Base-by-base conservation (phyloP, 2,888 invertebrate genomes). In the Lycophotia porphyrea region DNA sequence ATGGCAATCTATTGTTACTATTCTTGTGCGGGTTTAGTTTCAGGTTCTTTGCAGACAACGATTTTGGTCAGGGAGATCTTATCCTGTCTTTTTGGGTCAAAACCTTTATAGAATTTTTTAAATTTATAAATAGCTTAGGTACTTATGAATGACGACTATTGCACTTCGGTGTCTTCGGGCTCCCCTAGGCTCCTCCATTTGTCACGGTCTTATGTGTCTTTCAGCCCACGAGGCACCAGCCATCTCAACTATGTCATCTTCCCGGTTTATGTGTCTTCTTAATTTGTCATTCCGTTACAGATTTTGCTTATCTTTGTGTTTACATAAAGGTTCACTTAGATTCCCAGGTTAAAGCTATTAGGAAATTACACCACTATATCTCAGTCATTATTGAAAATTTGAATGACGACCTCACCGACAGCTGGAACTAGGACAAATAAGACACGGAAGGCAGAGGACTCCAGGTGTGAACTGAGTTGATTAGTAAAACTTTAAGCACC, bases 1-100 rank as follows among this genome's bases (percentile, higher is more conserved):
- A 73, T 74, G n/a, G n/a, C 36, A n/a, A 52, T 24, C 63, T 27
- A 36, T 49, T 82, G 65, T 55, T 27, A 55, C 15, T 80, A 49
- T 60, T 42, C 34, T 66, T 47, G 39, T n/a, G 24, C 31, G 42
- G 39, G n/a, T 61, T 65, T 39, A 24, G 24, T n/a, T 61, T 34
- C 4, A n/a, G 27, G n/a, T 39, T n/a, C 15, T 27, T 63, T 49
- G 13, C 7, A 24, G 0, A 31, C n/a, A 58, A 31, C 5, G 0
- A 1, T 55, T 49, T 21, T 47, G 21, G 2, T 47, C 21, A 47
- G 21, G 47, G 21, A 47, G 21, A 21, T 5, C 21, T 47, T 21
- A 47, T 3, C 47, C 21, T 47, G 21, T 21, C 8, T 47, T 47
- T 21, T 5, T 8, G 47, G 47, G 4, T 39, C 39, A 39, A 39